These are phyloP conservation scores for Corythornis cristatus DNA, from an alignment of 2,113 vertebrate species.

Conservation along the genomic window DNA sequence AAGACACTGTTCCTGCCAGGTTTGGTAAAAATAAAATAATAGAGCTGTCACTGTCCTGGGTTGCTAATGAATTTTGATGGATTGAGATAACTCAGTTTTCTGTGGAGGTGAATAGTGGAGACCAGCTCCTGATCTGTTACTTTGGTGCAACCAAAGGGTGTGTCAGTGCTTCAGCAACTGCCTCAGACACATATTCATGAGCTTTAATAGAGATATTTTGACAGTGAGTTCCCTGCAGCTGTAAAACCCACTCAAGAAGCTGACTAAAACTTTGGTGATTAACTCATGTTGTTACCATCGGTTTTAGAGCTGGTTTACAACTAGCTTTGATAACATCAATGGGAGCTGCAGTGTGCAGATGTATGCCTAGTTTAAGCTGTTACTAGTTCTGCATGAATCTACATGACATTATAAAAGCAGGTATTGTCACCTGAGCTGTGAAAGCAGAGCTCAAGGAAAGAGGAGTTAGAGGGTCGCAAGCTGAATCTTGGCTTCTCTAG, in stretches of 20 bases:
- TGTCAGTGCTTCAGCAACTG: neutral
- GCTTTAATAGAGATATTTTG: neutral
- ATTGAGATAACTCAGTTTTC: neutral
- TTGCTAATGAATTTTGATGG: neutral
- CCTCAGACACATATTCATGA: neutral
- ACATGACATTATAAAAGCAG: neutral
- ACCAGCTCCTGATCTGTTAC: neutral
- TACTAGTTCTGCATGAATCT: neutral
- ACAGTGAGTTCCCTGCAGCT: neutral
- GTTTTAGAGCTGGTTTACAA: neutral
- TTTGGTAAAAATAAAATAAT: constrained; percentile 34
- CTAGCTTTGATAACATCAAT: neutral
- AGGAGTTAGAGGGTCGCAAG: neutral
- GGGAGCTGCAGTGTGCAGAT: neutral
- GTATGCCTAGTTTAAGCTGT: neutral
- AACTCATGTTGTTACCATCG: neutral
- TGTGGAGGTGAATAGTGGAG: neutral
- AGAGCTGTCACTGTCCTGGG: constrained; percentile 27
- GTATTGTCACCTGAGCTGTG: neutral
- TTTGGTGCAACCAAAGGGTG: neutral
- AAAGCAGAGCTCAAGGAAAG: neutral
- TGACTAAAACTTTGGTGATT: neutral
- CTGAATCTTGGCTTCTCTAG: neutral
- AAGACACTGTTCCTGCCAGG: neutral
- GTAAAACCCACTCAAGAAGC: neutral